These are phyloP conservation scores for Drosophila monieri DNA, from an alignment of 2,888 invertebrate species.

Conservation along the genomic window DNA sequence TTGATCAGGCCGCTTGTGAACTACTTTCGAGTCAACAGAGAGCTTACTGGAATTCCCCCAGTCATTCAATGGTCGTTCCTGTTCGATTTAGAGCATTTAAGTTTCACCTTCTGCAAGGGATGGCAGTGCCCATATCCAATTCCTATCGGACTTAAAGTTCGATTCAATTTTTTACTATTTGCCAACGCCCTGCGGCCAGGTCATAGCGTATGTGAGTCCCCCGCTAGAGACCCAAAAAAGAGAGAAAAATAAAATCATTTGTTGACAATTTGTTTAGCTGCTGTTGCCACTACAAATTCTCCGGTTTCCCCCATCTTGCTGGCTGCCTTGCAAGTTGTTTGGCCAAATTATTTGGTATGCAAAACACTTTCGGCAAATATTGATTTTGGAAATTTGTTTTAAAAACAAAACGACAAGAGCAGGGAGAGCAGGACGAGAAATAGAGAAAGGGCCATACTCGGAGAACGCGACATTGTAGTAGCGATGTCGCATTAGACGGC, in stretches of 20 bases:
- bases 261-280: constrained; percentile 80
- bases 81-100: constrained; percentile 13
- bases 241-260: constrained; percentile 69
- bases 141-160: constrained; percentile 55
- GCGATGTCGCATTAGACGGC: constrained; percentile 58
- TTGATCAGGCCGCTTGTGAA: constrained; percentile 56
- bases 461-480: constrained; percentile 60
- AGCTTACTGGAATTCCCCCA: not conserved
- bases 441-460: constrained; percentile 4
- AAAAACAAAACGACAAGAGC: constrained; percentile 61
- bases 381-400: constrained; percentile 81
- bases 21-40: not conserved
- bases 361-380: constrained; percentile 82
- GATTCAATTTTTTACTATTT: constrained; percentile 68
- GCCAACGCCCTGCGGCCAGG: constrained; percentile 53
- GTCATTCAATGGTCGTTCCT: not conserved
- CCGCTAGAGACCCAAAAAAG: constrained; percentile 51
- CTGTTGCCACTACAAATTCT: constrained; percentile 76
- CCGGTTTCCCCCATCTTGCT: constrained; percentile 21
- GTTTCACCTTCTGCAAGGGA: constrained; percentile 19
- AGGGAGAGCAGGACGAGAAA: constrained; percentile 9
- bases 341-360: constrained; percentile 79
- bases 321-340: constrained; percentile 62
- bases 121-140: constrained; percentile 29
- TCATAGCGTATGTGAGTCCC: constrained; percentile 49